Evolutionary conservation across 30 jellyfish, hydroid and myxozoan species (phyloP), one percentile per base, ranked within the genome.

Genomic region (Aurelia sp.): DNA sequence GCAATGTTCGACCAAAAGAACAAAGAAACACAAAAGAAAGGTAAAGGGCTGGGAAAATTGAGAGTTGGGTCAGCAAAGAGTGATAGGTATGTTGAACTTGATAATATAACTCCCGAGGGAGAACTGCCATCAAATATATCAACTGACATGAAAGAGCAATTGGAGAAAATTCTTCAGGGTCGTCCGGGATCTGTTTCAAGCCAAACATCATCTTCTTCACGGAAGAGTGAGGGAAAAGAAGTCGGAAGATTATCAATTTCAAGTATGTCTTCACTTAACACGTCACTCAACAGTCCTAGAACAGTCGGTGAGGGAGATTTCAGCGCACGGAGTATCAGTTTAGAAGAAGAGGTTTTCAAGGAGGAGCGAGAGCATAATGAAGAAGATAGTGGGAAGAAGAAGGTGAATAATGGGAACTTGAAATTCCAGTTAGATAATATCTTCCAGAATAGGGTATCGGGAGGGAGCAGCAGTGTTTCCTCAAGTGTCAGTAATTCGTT

Each of bases 121-220:
- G 76, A 84, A 66, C 55, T 84, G 63, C 93, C 93, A 35, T 84
- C 93, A 13, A 84, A 60, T 41, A 84, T 84, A 48, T 57, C 93
- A 57, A 57, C 68, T 3, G 73, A 84, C 15, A 84, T 84, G 93
- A 84, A 84, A 70, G 88, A 60, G 0, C 86, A 84, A 20, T 67
- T 84, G 55, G 93, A 84, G 40, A 84, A 63, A 55, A 84, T 84
- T 38, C 68, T 84, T 15, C 93, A 84, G 66, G 87, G 78, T 22
- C 71, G 93, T 11, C 74, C 93, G 4, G 93, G 51, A 15, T 84
- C 93, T n/a, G 75, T 84, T 18, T 84, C 88, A 60, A 84, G 93
- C 33, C 87, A 59, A 48, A 22, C 47, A 10, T 84, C 93, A 9
- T 62, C 90, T 4, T 53, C 77, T 22, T 72, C 93, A 7, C 51